phyloP scores from a whole-genome alignment of 30 jellyfish, hydroid and myxozoan genomes.

The Catostylus mosaicus region DNA sequence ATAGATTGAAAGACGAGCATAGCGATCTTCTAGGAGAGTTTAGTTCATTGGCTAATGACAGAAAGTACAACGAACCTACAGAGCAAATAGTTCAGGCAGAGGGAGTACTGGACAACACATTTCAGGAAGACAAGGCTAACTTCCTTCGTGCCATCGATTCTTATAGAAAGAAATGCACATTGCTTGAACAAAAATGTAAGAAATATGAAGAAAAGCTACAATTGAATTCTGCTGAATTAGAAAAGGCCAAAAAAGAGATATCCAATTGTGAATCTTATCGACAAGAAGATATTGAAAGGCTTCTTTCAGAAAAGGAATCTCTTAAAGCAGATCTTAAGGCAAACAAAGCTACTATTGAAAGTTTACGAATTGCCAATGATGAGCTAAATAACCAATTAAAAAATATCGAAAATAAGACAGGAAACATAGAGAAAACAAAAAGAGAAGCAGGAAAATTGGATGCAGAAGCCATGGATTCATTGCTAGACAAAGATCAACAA shows the following conservation, averaged over 20 bases:
- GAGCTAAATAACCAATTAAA: not conserved
- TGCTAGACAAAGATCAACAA: too few relatives aligned
- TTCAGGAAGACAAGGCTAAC: not conserved
- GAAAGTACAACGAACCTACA: not conserved
- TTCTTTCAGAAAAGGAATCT: not conserved
- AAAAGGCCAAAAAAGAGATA: not conserved
- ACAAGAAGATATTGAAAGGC: slow-evolving; percentile 7
- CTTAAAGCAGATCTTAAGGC: not conserved
- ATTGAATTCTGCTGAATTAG: not conserved
- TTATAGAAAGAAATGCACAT: not conserved
- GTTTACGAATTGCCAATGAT: not conserved
- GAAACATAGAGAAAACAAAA: too few relatives aligned
- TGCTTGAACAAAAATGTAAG: too few relatives aligned
- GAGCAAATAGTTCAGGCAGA: not conserved
- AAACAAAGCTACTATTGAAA: not conserved
- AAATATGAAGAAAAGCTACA: not conserved
- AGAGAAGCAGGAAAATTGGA: too few relatives aligned
- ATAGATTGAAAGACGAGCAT: not conserved
- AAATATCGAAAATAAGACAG: too few relatives aligned
- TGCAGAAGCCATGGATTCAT: too few relatives aligned
- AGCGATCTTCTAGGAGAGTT: not conserved
- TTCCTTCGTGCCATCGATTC: not conserved
- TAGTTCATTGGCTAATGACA: not conserved
- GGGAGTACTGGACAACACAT: not conserved
- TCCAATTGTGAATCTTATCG: not conserved